These are phyloP conservation scores for Eurosta solidaginis DNA, from an alignment of 1,140 invertebrate genomes.

Conservation along the genomic window DNA sequence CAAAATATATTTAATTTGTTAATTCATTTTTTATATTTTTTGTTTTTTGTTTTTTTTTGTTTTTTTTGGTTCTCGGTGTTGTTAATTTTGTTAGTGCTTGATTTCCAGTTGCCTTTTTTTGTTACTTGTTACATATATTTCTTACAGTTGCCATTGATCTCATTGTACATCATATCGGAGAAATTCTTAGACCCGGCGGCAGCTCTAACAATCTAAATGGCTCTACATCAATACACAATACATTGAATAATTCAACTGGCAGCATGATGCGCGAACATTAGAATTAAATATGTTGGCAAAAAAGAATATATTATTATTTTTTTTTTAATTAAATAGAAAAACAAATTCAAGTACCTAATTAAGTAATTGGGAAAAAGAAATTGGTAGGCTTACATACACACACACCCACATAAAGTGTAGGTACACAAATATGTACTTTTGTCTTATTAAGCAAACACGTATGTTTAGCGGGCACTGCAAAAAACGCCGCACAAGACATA, in stretches of 20 bases:
- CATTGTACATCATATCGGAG: slow-evolving; percentile 98
- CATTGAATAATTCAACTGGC: slow-evolving; percentile 50
- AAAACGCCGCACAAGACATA: slow-evolving; percentile 1
- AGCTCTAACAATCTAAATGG: slow-evolving; percentile 47
- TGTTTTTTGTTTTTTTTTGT: slow-evolving; percentile 29
- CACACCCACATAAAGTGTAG: neutral
- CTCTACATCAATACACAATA: slow-evolving; percentile 45
- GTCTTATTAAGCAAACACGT: neutral
- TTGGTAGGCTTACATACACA: neutral
- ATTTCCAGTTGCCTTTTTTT: slow-evolving; percentile 42
- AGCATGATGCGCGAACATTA: slow-evolving; percentile 58
- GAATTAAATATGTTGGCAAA: slow-evolving; percentile 30
- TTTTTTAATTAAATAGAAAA: neutral
- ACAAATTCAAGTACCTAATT: neutral
- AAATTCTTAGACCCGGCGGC: slow-evolving; percentile 74
- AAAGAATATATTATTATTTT: no score
- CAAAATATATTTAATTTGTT: no score
- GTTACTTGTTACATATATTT: slow-evolving; percentile 60
- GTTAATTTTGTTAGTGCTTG: slow-evolving; percentile 26
- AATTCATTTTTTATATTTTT: slow-evolving; percentile 29
- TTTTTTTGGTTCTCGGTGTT: slow-evolving; percentile 1
- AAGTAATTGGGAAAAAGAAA: neutral
- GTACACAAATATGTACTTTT: neutral
- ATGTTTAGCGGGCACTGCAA: neutral
- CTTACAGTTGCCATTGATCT: slow-evolving; percentile 98